Percentiles rank a stretch among this genome's conserved stretches.
Conservation (phyloP, 2,888 invertebrate genomes). For the Macrophya annulata region DNA sequence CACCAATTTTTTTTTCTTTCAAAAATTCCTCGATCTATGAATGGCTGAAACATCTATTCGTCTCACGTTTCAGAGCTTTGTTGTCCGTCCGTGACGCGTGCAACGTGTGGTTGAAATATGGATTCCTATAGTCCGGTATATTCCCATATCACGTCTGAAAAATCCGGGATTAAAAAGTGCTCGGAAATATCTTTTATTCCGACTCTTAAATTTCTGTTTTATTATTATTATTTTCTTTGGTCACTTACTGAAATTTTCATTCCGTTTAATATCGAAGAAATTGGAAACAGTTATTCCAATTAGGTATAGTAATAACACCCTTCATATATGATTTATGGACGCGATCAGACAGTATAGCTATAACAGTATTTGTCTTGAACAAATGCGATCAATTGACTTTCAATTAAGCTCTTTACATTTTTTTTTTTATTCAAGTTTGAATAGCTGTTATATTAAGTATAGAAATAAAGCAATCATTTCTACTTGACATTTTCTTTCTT, state of each 20-base stretch:
- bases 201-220: too few relatives aligned
- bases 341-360: background rate
- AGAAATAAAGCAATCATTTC: background rate
- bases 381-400: slow-evolving; percentile 22
- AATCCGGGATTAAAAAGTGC: slow-evolving; percentile 9
- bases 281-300: background rate
- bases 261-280: background rate
- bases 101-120: background rate
- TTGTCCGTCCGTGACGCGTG: background rate
- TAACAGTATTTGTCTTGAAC: background rate
- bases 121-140: background rate
- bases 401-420: background rate
- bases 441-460: background rate
- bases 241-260: background rate
- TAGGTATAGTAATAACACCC: background rate
- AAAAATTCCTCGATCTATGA: slow-evolving; percentile 10
- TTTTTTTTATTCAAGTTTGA: background rate
- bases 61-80: slow-evolving; percentile 24
- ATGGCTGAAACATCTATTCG: background rate
- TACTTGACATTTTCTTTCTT: background rate
- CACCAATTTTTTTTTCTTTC: background rate
- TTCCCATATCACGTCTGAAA: slow-evolving; percentile 11
- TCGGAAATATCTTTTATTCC: background rate
- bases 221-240: background rate
- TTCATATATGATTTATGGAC: background rate